Evolutionary conservation across 1,140 invertebrate species (phyloP), one percentile per base, ranked within the genome.

Genomic region (Onthophagus taurus): DNA sequence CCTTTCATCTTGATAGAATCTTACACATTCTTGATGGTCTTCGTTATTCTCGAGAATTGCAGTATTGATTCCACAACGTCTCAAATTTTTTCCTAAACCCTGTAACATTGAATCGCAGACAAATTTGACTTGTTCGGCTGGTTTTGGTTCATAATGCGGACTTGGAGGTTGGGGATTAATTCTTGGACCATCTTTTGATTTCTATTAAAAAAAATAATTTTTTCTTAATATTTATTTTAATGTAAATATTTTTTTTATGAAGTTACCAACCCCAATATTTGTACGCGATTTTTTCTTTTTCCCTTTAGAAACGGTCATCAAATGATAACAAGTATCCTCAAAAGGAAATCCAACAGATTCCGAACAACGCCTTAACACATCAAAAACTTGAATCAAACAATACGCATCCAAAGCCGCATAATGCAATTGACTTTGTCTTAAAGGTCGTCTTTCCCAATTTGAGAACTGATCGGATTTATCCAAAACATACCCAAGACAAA

Each of bases 381-480:
- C 67, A 67, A 84, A 89, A 26, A 88, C 66, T 66, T 88, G 74
- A 43, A 91, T 53, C 9, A 91, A 66, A 52, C 86, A 85, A 67
- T 76, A 80, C 2, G 85, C 84, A 71, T 90, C 86, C 18, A 88
- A 56, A 19, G 85, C 85, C 45, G 86, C 88, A 74, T 92, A 92
- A 47, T 66, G 59, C 19, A 87, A 74, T 68, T 92, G 89, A 42
- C 74, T 73, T 29, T 72, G 59, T 43, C 86, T 64, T 17, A 92
- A 61, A 16, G 89, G 89, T 56, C 88, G 69, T 46, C 75, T 70
- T 58, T 89, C 83, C 88, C 88, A 92, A 67, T 91, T 83, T 0
- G 85, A 89, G 69, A 89, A 85, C 53, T 89, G 87, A 63, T 91
- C 83, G 4, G 72, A 70, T 65, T 92, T 92, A 60, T 85, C 74